Conservation (phyloP, 1,140 invertebrate species). For the Antheraea pernyi region DNA sequence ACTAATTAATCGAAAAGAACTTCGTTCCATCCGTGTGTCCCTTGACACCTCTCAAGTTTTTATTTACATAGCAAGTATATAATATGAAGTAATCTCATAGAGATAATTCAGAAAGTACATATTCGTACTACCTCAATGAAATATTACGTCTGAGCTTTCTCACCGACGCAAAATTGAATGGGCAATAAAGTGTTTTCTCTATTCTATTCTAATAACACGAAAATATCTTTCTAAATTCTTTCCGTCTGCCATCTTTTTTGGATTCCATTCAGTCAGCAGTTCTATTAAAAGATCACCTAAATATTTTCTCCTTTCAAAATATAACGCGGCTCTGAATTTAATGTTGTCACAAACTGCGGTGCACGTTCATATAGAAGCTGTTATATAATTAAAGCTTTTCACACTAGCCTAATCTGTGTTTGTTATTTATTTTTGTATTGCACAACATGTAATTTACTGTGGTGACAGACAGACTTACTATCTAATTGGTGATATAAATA, state of each 20-base stretch:
- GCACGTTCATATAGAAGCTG: neutral
- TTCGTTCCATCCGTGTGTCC: too few species aligned
- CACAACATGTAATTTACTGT: conserved; percentile 42
- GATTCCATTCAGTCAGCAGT: neutral
- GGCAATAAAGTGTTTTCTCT: neutral
- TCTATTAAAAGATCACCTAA: conserved; percentile 8
- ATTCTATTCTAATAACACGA: neutral
- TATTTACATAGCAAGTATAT: neutral
- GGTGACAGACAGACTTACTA: conserved; percentile 20
- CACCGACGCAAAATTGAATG: neutral
- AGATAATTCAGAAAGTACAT: neutral
- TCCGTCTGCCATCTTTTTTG: neutral
- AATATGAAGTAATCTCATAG: neutral
- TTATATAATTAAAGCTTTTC: conserved; percentile 25
- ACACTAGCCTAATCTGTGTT: conserved; percentile 21
- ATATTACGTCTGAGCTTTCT: neutral
- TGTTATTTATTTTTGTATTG: conserved; percentile 33
- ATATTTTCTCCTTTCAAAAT: conserved; percentile 11
- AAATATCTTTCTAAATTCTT: conserved; percentile 1
- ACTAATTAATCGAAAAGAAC: too few species aligned
- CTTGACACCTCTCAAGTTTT: too few species aligned
- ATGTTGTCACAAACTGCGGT: conserved; percentile 2
- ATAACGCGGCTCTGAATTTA: conserved; percentile 12
- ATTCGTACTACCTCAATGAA: too few species aligned
- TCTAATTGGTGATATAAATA: conserved; percentile 32